phyloP scores from a whole-genome alignment of 1,140 invertebrate species.

The Drosophila subobscura region DNA sequence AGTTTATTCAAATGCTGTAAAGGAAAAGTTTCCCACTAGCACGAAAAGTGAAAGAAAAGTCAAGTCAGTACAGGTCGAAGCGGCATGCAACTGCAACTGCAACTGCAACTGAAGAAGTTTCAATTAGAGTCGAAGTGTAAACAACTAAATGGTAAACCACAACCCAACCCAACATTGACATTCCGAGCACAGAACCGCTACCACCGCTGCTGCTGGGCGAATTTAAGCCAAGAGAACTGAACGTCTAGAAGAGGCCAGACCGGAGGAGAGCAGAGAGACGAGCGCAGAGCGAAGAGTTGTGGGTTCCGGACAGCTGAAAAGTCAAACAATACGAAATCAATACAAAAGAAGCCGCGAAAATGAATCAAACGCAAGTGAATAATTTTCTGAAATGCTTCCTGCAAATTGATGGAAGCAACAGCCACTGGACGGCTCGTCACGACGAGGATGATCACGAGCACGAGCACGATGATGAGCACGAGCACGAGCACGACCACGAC shows the following conservation, averaged over 20 bases:
- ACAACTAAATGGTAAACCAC: conserved; percentile 31
- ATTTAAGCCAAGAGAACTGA: conserved; percentile 34
- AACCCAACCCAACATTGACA: conserved; percentile 29
- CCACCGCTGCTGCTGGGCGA: conserved; percentile 30
- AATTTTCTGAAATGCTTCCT: conserved; percentile 79
- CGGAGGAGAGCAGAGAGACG: not conserved
- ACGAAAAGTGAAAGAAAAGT: conserved; percentile 35
- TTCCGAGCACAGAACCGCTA: conserved; percentile 28
- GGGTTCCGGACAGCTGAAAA: conserved; percentile 34
- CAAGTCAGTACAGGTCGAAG: conserved; percentile 1
- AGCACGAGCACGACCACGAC: conserved; percentile 71
- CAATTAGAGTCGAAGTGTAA: conserved; percentile 3
- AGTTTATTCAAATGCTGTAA: conserved; percentile 26
- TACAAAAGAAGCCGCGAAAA: conserved; percentile 46
- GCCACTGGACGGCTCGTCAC: conserved; percentile 48
- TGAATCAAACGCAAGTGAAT: conserved; percentile 80
- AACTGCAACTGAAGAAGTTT: conserved; percentile 10
- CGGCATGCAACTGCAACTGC: conserved; percentile 43
- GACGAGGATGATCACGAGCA: conserved; percentile 67
- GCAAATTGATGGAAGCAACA: conserved; percentile 73
- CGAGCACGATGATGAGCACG: conserved; percentile 73
- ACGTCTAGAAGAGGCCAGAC: not conserved
- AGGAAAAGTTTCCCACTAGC: conserved; percentile 28
- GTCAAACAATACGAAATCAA: conserved; percentile 35
- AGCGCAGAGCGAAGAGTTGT: conserved; percentile 19